Evolutionary conservation across 2,888 invertebrate species (phyloP), one percentile per base, ranked within the genome.

Genomic region (Mamestra brassicae): DNA sequence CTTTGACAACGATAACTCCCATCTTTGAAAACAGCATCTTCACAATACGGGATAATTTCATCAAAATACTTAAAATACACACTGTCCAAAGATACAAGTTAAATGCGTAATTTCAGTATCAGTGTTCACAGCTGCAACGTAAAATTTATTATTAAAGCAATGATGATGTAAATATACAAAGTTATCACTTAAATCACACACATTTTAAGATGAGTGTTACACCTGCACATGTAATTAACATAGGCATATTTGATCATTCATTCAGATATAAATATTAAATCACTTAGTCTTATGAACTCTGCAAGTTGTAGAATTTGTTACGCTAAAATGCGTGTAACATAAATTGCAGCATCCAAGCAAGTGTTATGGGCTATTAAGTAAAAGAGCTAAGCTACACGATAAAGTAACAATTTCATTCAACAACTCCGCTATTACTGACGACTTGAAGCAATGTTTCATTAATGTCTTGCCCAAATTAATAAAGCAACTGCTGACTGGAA

Each of bases 181-280:
- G 26, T 26, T 26, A 26, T 26, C 26, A 26, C 26, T 26, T 26
- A 26, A 26, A 26, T 26, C 70, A 38, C 38, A 38, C 54, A 71
- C 13, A 15, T 26, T 54, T 45, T 55, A 8, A 42, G 69, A 67
- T 47, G 34, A 71, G 61, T 57, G 4, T 71, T 72, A 66, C 52
- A 71, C 17, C 47, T 66, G 54, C 36, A 73, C n/a, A 17, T 69
- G 71, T 71, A 76, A 71, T 81, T 69, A 55, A 17, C 42, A n/a
- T 45, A 42, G 58, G 52, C 26, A 58, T 68, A 68, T 54, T 67
- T 67, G 83, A 74, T 74, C 26, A 75, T 66, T 68, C 47, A 65
- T 67, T 74, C 17, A 71, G 60, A 78, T 81, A 71, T 42, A 38
- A 74, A 68, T 58, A 74, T 66, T 54, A 65, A 71, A 78, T 78